Percentiles rank a stretch among this genome's conserved stretches.
phyloP scores from a whole-genome alignment of 2,113 vertebrate genomes.

The Sisor rabdophorus region DNA sequence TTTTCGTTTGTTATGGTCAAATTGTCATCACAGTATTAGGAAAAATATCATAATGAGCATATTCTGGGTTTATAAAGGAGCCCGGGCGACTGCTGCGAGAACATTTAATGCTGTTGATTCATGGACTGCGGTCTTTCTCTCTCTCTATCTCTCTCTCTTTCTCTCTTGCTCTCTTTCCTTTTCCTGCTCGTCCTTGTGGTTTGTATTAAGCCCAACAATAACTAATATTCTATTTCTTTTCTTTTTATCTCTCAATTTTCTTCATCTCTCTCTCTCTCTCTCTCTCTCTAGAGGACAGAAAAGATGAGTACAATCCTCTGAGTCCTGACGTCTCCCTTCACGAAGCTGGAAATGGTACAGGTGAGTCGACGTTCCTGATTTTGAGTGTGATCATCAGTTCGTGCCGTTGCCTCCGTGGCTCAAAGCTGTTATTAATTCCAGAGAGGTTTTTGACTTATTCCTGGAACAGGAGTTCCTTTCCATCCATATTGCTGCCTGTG shows the following conservation, averaged over 20 bases:
- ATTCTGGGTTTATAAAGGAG: constrained; percentile 21
- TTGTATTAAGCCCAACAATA: constrained; percentile 18
- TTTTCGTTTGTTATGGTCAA: neutral
- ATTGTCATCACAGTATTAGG: constrained; percentile 4
- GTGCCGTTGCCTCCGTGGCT: neutral
- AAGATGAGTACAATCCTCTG: constrained; percentile 81
- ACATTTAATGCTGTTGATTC: constrained; percentile 32
- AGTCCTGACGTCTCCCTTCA: constrained; percentile 80
- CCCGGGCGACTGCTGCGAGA: constrained; percentile 23
- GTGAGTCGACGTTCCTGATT: constrained; percentile 64
- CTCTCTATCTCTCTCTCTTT: too few species aligned
- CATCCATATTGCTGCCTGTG: constrained; percentile 16
- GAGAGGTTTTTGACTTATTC: neutral
- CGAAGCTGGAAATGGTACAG: constrained; percentile 78
- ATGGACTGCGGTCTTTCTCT: constrained; percentile 15
- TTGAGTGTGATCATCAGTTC: neutral
- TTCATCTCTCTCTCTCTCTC: constrained; percentile 48
- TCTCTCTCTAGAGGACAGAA: constrained; percentile 79
- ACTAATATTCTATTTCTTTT: constrained; percentile 15
- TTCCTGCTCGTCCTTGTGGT: constrained; percentile 25
- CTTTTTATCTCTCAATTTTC: neutral
- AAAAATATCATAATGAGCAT: neutral
- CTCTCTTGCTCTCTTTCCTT: neutral
- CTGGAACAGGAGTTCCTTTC: neutral
- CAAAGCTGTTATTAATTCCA: constrained; percentile 9